These are phyloP conservation scores for Sesia apiformis DNA, from an alignment of 2,888 invertebrate species.

Conservation along the genomic window DNA sequence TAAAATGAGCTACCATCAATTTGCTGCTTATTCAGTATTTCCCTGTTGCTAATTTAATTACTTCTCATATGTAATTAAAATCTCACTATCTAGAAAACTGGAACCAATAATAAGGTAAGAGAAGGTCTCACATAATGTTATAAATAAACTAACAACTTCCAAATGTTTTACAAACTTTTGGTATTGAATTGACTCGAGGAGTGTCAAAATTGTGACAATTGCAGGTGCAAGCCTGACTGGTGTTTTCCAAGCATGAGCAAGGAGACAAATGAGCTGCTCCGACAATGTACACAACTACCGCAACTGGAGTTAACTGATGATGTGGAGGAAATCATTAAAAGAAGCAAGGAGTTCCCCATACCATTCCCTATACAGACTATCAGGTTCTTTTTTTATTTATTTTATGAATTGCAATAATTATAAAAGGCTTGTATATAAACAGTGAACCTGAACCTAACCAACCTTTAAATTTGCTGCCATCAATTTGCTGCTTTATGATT, in stretches of 20 bases:
- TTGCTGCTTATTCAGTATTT: too few species aligned
- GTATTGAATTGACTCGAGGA: neutral
- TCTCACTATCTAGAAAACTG: too few species aligned
- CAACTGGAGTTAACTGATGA: slow-evolving; percentile 16
- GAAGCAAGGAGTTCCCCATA: slow-evolving; percentile 31
- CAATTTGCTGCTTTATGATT: too few species aligned
- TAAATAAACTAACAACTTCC: neutral
- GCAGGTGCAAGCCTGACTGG: slow-evolving; percentile 66
- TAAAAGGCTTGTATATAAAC: too few species aligned
- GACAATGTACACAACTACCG: slow-evolving; percentile 41
- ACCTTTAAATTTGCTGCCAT: too few species aligned
- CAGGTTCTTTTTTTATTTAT: slow-evolving; percentile 14
- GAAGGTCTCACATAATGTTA: too few species aligned
- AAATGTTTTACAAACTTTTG: neutral
- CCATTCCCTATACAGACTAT: slow-evolving; percentile 33
- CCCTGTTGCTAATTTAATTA: too few species aligned
- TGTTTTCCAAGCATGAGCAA: slow-evolving; percentile 60
- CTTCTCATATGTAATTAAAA: too few species aligned
- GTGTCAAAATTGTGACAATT: neutral
- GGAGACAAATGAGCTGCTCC: slow-evolving; percentile 52
- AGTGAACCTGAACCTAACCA: too few species aligned
- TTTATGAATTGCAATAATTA: too few species aligned
- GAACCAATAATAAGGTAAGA: too few species aligned
- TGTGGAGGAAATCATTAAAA: slow-evolving; percentile 24
- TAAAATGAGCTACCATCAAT: too few species aligned